Evolutionary conservation across 2,797 vertebrate species (phyloP).

Genomic region (Chelidonichthys spinosus): DNA sequence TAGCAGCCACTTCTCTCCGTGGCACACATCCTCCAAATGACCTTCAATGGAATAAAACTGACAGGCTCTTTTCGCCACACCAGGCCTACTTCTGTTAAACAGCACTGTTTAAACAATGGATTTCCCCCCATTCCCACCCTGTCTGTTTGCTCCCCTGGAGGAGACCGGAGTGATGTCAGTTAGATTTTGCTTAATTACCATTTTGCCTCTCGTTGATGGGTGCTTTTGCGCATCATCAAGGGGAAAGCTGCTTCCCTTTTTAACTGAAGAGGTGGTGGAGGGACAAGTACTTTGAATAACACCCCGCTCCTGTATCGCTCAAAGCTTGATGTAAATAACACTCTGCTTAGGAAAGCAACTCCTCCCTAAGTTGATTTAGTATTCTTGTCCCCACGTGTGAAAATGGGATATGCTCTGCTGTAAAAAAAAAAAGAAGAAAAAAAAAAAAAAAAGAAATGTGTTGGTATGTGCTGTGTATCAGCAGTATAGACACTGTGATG

Average conservation of each 20-base stretch:
- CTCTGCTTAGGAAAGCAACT: conserved; percentile 62
- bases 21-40: conserved; percentile 72
- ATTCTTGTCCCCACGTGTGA: conserved; percentile 65
- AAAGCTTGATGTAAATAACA: conserved; percentile 72
- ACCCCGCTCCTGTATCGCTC: conserved; percentile 44
- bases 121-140: conserved; percentile 22
- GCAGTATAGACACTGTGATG: conserved; percentile 39
- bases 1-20: conserved; percentile 56
- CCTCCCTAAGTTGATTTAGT: conserved; percentile 70
- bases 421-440: conserved; percentile 37
- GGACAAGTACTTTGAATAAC: conserved; percentile 48
- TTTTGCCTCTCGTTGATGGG: conserved; percentile 65
- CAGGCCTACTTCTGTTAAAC: conserved; percentile 52
- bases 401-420: conserved; percentile 66
- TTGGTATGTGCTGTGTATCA: conserved; percentile 56
- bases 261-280: conserved; percentile 45
- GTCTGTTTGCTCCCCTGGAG: conserved; percentile 51
- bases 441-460: conserved; percentile 15
- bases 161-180: conserved; percentile 62
- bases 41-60: conserved; percentile 71
- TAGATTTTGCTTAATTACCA: conserved; percentile 75
- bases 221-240: conserved; percentile 66
- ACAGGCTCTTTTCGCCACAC: conserved; percentile 46
- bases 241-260: conserved; percentile 57
- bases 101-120: conserved; percentile 58